Base-by-base conservation (phyloP, 2,113 vertebrate genomes). In the Chrysemys picta region DNA sequence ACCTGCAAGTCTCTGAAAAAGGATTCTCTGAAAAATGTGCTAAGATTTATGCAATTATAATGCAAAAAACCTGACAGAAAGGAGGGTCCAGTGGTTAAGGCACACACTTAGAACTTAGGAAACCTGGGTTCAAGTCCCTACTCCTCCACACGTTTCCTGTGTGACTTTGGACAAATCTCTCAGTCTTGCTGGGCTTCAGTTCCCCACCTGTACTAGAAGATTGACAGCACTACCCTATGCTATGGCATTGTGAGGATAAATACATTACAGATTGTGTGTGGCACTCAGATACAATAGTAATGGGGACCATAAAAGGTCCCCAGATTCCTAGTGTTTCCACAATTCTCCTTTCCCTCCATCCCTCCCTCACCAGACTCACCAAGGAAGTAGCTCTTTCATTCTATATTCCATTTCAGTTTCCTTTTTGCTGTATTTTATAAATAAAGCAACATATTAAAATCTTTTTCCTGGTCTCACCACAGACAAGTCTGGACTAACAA, bases 401-500 rank as follows among this genome's bases (percentile, higher is more conserved):
- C 42, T 12, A 57, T 52, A 94, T 96, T 95, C 91, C 91, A 95
- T 93, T 0, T 13, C 54, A 50, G 38, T 31, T 81, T 91, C 47
- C 29, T 81, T 88, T 89, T 89, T 2, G 0, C 79, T 87, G 50
- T 19, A 21, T 29, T n/a, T 78, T 87, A 69, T 89, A 50, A 93
- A 95, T 65, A 72, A 72, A 72, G 65, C 65, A 72, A 72, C 45
- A 89, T 21, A 24, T 95, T 95, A 97, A 91, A 88, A 89, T n/a
- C 19, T 94, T 92, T 95, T 96, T 82, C 89, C 91, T 89, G 91
- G 87, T 82, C 92, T 87, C 53, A 54, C 82, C 91, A 87, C 72
- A 91, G 91, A 91, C 79, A 93, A 54, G 88, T 82, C 82, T 53
- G 42, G 47, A 45, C 84, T 93, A 93, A 84, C 92, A 93, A 3